Percentiles rank a stretch among this genome's conserved stretches.
phyloP scores from a whole-genome alignment of 1,140 invertebrate species.

The Temnothorax nylanderi region DNA sequence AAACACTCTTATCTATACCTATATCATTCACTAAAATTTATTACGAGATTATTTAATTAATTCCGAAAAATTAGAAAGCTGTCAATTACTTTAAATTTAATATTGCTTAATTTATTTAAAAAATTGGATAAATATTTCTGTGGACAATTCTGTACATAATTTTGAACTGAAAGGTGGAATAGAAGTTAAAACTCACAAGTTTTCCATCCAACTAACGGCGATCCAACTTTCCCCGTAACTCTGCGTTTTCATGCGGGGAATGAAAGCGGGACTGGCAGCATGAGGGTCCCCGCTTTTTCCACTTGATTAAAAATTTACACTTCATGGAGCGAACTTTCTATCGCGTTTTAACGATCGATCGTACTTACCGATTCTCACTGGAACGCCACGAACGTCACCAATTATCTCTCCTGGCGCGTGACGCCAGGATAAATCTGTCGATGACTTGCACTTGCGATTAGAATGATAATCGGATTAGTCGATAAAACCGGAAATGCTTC shows the following conservation, averaged over 20 bases:
- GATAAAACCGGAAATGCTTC: not conserved
- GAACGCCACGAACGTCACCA: not conserved
- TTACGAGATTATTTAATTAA: constrained; percentile 4
- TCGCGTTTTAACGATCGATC: constrained; percentile 53
- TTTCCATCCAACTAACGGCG: constrained; percentile 50
- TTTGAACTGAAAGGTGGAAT: constrained; percentile 28
- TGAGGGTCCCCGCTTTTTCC: constrained; percentile 46
- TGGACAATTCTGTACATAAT: constrained; percentile 41
- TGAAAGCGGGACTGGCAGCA: constrained; percentile 26
- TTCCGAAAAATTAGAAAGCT: not conserved
- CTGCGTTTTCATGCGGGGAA: constrained; percentile 46
- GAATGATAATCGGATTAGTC: constrained; percentile 8
- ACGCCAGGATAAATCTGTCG: not conserved
- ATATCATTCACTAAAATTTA: not conserved
- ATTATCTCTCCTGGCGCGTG: constrained; percentile 23
- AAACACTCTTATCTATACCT: not conserved
- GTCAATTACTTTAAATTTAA: not conserved
- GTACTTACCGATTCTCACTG: constrained; percentile 40
- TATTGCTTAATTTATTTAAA: not conserved
- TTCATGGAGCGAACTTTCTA: constrained; percentile 38
- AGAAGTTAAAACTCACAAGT: constrained; percentile 50
- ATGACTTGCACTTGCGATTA: constrained; percentile 42
- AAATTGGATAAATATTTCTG: not conserved
- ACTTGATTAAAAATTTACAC: constrained; percentile 71
- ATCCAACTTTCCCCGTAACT: constrained; percentile 66